phyloP scores from a whole-genome alignment of 2,113 vertebrate species.

The Cyanocitta stelleri region DNA sequence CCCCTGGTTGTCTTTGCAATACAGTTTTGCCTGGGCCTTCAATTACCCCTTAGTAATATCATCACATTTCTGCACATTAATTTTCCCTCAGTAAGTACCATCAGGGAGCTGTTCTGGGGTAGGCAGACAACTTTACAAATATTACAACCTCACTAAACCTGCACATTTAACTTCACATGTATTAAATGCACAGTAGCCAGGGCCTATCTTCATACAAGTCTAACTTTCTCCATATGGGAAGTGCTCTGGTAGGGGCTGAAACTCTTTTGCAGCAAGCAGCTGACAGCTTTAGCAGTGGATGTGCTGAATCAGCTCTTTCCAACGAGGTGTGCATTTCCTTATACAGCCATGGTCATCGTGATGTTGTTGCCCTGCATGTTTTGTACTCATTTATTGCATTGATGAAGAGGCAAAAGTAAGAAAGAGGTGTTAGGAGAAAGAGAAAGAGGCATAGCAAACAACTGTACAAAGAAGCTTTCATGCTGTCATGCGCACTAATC shows the following conservation, averaged over 20 bases:
- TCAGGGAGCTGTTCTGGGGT: background rate
- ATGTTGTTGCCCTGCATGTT: background rate
- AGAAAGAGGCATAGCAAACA: background rate
- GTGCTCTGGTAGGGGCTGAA: background rate
- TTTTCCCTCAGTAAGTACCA: background rate
- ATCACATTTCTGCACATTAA: background rate
- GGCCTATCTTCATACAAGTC: background rate
- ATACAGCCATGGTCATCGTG: fast-evolving
- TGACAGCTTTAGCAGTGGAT: background rate
- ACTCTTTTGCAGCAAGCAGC: background rate
- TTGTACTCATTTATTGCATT: background rate
- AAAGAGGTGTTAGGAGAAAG: background rate
- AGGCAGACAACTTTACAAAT: background rate
- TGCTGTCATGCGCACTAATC: background rate
- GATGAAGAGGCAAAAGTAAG: background rate
- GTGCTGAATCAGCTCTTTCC: background rate
- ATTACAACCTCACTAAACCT: background rate
- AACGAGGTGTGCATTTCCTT: background rate
- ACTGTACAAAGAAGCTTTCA: background rate
- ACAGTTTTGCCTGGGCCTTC: background rate
- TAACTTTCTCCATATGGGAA: background rate
- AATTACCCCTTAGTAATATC: background rate
- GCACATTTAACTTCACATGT: background rate
- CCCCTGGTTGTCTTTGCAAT: background rate
- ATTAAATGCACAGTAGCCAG: background rate